These are phyloP conservation scores for Pycnomerus fuliginosus DNA, from an alignment of 2,888 invertebrate species.

Conservation along the genomic window DNA sequence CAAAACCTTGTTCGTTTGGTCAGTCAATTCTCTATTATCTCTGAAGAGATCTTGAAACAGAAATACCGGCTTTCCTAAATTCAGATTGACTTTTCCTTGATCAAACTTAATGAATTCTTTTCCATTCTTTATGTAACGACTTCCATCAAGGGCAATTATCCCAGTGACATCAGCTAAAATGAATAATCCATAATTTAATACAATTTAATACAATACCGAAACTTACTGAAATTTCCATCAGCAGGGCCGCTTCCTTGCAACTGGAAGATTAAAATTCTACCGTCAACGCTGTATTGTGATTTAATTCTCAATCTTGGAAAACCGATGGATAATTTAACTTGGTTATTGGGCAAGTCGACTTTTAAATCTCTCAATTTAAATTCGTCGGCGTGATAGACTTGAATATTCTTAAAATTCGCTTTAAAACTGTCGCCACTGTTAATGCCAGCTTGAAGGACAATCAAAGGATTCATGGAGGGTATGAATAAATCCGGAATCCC, in stretches of 20 bases:
- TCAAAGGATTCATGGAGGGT: conserved; percentile 68
- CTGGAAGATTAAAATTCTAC: conserved; percentile 68
- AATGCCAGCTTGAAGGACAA: conserved; percentile 64
- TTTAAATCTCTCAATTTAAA: conserved; percentile 58
- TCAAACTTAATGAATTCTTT: conserved; percentile 60
- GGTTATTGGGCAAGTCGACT: conserved; percentile 54
- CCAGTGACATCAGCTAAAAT: conserved; percentile 63
- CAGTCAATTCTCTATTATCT: conserved; percentile 59
- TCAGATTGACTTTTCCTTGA: conserved; percentile 62
- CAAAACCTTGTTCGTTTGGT: conserved; percentile 67
- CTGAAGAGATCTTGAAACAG: conserved; percentile 67
- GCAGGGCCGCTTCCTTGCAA: conserved; percentile 65
- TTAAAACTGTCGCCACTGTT: conserved; percentile 54
- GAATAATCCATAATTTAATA: conserved; percentile 53
- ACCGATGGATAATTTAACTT: conserved; percentile 55
- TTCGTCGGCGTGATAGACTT: conserved; percentile 57
- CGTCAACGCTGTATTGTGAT: conserved; percentile 63
- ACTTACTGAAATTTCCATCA: conserved; percentile 67
- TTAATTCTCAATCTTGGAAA: conserved; percentile 64
- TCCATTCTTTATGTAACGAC: conserved; percentile 54
- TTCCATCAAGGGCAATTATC: conserved; percentile 57
- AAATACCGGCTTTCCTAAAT: conserved; percentile 61
- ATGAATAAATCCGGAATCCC: conserved; percentile 68
- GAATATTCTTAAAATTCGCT: conserved; percentile 31
- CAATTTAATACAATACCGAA: too few relatives aligned